Evolutionary conservation across 2,888 invertebrate species (phyloP).

Genomic region (Augochlorella aurata): DNA sequence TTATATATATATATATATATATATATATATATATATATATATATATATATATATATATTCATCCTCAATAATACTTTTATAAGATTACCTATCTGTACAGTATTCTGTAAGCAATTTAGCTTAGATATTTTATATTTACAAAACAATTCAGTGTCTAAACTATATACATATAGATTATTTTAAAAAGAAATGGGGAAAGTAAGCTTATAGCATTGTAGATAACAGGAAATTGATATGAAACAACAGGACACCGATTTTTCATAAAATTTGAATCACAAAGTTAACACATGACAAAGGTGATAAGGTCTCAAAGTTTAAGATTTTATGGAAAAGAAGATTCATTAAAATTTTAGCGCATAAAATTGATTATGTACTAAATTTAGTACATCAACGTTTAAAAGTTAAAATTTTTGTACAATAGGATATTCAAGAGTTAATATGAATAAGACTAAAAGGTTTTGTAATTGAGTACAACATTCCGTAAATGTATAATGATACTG

Average conservation of each 20-base stretch:
- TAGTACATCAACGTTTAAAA: background rate
- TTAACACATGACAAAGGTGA: slow-evolving; percentile 8
- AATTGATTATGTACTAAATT: background rate
- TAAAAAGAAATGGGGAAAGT: slow-evolving; percentile 1
- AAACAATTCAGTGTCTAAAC: slow-evolving; percentile 61
- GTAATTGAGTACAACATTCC: background rate
- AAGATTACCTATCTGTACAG: slow-evolving; percentile 57
- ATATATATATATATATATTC: slow-evolving; percentile 58
- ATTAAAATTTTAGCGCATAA: background rate
- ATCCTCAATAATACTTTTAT: slow-evolving; percentile 41
- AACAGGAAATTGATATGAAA: slow-evolving; percentile 14
- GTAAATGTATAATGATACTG: background rate
- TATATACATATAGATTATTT: slow-evolving; percentile 54
- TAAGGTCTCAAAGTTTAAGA: background rate
- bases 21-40: slow-evolving; percentile 57
- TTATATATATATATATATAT: slow-evolving; percentile 60
- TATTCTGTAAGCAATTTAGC: slow-evolving; percentile 58
- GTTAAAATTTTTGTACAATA: background rate
- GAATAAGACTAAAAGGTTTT: background rate
- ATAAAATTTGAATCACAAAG: background rate
- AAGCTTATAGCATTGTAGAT: background rate
- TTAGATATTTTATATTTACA: slow-evolving; percentile 69
- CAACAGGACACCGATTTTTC: slow-evolving; percentile 3
- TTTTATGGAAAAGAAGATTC: slow-evolving; percentile 5
- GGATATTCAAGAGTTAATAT: background rate